These are phyloP conservation scores for Tetrapedia diversipes DNA, from an alignment of 2,888 invertebrate species.

Conservation along the genomic window DNA sequence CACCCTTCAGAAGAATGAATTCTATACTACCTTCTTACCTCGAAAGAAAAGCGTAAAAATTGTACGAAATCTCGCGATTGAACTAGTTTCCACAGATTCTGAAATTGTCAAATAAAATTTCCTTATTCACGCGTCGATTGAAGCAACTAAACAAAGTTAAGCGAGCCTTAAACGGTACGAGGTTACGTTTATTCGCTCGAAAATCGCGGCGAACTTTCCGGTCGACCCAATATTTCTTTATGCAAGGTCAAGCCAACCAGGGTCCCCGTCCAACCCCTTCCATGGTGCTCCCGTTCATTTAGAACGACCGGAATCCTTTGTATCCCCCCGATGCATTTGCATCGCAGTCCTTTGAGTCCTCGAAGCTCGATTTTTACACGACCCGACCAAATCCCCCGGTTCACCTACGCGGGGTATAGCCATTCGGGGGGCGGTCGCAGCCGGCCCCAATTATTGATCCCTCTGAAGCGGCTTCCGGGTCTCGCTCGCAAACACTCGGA, in stretches of 20 bases:
- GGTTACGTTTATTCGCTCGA: no score
- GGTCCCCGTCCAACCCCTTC: background rate
- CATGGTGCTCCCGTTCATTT: background rate
- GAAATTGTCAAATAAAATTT: no score
- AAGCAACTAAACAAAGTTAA: no score
- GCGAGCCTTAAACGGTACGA: no score
- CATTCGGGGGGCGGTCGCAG: conserved; percentile 75
- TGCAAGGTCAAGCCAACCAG: background rate
- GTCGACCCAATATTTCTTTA: no score
- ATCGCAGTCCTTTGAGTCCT: conserved; percentile 3
- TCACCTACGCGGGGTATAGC: conserved; percentile 63
- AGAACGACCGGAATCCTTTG: background rate
- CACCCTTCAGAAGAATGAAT: no score
- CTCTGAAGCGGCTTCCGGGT: conserved; percentile 71
- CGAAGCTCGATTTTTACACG: conserved; percentile 18
- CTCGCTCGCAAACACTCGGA: conserved; percentile 70
- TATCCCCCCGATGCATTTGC: conserved; percentile 3
- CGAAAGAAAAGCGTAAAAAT: no score
- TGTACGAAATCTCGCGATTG: no score
- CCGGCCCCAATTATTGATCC: conserved; percentile 78
- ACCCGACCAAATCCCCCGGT: conserved; percentile 2
- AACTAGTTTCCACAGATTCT: no score
- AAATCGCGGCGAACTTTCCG: no score
- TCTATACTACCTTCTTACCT: no score
- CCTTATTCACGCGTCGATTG: no score